Percentiles rank a stretch among this genome's conserved stretches.
These are phyloP conservation scores for Diplodus sargus DNA, from an alignment of 2,797 vertebrate species.

Conservation along the genomic window DNA sequence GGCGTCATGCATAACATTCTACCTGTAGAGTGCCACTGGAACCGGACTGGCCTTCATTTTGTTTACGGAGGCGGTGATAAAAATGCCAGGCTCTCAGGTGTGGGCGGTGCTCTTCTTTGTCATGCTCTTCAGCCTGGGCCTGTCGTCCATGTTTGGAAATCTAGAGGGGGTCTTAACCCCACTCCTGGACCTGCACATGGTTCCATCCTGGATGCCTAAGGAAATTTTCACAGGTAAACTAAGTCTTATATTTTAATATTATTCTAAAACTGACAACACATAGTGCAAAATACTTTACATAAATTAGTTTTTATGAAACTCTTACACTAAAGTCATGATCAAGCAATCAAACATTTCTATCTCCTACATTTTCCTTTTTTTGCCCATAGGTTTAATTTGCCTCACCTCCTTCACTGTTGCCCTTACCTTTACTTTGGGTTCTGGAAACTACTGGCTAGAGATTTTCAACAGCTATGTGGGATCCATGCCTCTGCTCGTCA, in stretches of 20 bases:
- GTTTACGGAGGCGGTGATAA: constrained; percentile 88
- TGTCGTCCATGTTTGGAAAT: constrained; percentile 92
- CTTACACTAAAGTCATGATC: neutral
- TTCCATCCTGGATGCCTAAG: constrained; percentile 83
- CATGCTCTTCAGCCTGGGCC: constrained; percentile 89
- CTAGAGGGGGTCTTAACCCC: constrained; percentile 88
- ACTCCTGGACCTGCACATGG: constrained; percentile 80
- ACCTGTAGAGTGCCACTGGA: constrained; percentile 86
- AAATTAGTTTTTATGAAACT: constrained; percentile 2
- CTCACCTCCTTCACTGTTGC: constrained; percentile 80
- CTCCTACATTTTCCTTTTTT: neutral
- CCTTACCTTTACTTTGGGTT: constrained; percentile 87
- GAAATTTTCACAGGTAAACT: constrained; percentile 86
- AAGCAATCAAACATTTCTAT: neutral
- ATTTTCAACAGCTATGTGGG: constrained; percentile 87
- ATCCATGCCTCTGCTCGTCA: constrained; percentile 85
- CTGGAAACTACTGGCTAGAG: constrained; percentile 90
- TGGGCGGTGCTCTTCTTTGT: constrained; percentile 90
- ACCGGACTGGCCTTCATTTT: constrained; percentile 90
- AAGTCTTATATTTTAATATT: too few relatives aligned
- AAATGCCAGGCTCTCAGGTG: constrained; percentile 88
- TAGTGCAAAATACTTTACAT: too few relatives aligned
- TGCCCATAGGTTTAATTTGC: constrained; percentile 83
- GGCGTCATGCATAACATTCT: neutral
- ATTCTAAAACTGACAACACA: too few relatives aligned